Evolutionary conservation across 1,140 invertebrate species (phyloP).

Genomic region (Holotrichia oblita): DNA sequence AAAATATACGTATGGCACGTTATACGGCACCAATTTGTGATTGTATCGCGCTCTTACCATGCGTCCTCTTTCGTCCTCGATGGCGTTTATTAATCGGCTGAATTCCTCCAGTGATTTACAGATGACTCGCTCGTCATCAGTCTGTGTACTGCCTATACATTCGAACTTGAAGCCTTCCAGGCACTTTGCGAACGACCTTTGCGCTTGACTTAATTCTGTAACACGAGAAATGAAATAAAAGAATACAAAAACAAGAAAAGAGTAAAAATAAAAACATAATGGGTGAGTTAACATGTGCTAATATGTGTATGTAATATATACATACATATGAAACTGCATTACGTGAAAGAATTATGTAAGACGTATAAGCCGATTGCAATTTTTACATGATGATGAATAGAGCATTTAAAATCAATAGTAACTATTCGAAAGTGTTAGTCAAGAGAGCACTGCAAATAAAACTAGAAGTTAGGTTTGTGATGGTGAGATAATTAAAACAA

Average conservation of each 20-base stretch:
- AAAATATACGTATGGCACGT: not conserved
- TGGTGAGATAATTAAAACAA: too few species aligned
- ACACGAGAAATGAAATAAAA: conserved; percentile 53
- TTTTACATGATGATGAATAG: too few species aligned
- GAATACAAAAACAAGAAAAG: not conserved
- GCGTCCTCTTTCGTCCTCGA: conserved; percentile 94
- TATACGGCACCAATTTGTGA: not conserved
- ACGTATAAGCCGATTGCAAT: not conserved
- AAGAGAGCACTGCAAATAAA: not conserved
- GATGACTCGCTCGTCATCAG: conserved; percentile 96
- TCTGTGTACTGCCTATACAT: conserved; percentile 93
- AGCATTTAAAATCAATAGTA: too few species aligned
- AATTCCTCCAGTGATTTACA: conserved; percentile 91
- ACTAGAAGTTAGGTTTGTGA: too few species aligned
- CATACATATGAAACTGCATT: not conserved
- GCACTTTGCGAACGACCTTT: conserved; percentile 87
- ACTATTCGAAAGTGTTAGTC: not conserved
- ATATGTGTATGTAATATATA: not conserved
- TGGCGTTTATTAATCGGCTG: conserved; percentile 85
- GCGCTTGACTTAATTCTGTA: conserved; percentile 89
- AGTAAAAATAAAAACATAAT: not conserved
- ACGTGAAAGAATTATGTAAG: not conserved
- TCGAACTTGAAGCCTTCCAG: conserved; percentile 95
- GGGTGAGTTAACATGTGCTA: not conserved
- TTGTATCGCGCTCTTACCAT: conserved; percentile 75